Percentiles rank a stretch among this genome's conserved stretches.
Evolutionary conservation across 2,888 invertebrate species (phyloP).

Genomic region (Sussaba pulchella): DNA sequence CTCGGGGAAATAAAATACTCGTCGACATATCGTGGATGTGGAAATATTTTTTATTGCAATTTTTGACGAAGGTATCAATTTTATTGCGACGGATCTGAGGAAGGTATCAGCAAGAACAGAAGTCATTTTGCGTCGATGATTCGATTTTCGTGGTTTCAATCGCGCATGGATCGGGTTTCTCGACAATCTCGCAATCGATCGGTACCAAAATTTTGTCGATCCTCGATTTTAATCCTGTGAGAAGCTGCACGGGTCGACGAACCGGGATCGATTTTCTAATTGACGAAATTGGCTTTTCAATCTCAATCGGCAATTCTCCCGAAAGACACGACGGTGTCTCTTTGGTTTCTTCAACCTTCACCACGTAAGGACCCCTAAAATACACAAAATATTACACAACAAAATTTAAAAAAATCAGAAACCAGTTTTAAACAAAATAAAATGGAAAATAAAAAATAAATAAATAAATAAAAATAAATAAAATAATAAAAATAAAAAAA

Average conservation of each 20-base stretch:
- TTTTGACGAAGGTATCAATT: no score
- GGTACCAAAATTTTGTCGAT: conserved; percentile 72
- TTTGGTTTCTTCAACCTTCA: conserved; percentile 5
- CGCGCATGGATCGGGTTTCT: no score
- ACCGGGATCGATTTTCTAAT: neutral
- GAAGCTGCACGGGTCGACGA: conserved; percentile 3
- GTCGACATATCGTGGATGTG: no score
- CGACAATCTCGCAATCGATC: conserved; percentile 57
- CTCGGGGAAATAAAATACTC: no score
- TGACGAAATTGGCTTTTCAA: conserved; percentile 2
- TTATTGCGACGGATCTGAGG: no score
- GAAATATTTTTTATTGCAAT: no score
- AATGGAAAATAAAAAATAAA: no score
- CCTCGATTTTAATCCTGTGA: conserved; percentile 66
- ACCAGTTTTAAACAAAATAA: neutral
- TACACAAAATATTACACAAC: neutral
- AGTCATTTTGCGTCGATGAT: no score
- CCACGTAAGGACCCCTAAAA: neutral
- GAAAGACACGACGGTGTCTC: neutral
- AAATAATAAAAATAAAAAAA: no score
- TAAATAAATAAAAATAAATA: no score
- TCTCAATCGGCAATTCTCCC: conserved; percentile 7
- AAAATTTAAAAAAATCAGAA: neutral
- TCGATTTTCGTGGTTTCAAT: no score
- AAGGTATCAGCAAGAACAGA: no score